Evolutionary conservation across 1,140 invertebrate genomes (phyloP), one percentile per base, ranked within the genome.

Genomic region (Diabrotica virgifera): DNA sequence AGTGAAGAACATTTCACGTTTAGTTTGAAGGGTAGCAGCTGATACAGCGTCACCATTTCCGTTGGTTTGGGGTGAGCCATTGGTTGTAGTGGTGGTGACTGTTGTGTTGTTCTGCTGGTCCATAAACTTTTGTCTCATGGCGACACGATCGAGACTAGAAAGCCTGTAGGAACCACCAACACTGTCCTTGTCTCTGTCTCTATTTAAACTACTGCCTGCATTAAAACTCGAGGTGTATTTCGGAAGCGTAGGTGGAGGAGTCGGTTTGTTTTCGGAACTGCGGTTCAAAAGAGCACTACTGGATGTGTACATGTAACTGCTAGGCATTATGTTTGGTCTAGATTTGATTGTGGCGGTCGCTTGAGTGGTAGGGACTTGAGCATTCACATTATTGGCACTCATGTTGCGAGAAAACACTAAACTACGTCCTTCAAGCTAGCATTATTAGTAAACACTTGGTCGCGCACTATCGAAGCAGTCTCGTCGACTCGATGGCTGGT

Each of bases 91-190:
- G 40, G 40, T 46, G n/a, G 40, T 46, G 3, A n/a, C n/a, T 12
- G 70, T 12, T 40, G 66, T 12, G 58, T 52, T 36, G 70, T 62
- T 65, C 64, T 72, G 68, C 53, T 71, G 69, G 59, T 87, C 86
- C 72, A 87, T 83, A 68, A 87, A 83, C 73, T 87, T 85, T 67
- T 89, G 86, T 59, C 87, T 80, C 53, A 87, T 80, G 7, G 86
- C 86, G 63, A 89, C 77, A 67, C 86, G 81, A 68, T 89, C 87
- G 35, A 88, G 79, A 72, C 87, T 87, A 3, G 86, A 85, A 53
- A 87, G 79, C 36, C 84, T 77, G 72, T 85, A 85, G 56, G 83
- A 85, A 64, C 82, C 82, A 5, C 84, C 83, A 53, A 81, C 80
- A 65, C 86, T 84, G 56, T 82, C 76, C 60, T 82, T 83, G 70